Evolutionary conservation across 2,888 invertebrate genomes (phyloP).

Genomic region (Reticulitermes lucifugus): DNA sequence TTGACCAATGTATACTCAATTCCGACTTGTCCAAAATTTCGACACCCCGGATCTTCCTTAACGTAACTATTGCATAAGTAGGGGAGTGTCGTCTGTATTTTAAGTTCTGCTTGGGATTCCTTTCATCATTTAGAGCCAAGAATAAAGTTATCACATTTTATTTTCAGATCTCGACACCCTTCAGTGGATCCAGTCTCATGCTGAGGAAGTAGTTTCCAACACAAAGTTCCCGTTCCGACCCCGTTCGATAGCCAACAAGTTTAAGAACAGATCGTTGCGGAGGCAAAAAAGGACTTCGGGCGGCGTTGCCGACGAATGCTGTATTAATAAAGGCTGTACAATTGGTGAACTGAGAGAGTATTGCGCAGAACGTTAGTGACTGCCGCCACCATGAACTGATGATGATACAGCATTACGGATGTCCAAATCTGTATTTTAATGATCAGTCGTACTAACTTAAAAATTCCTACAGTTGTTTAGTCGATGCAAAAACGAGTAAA

Average conservation of each 20-base stretch:
- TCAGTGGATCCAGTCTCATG: background rate
- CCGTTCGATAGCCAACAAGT: background rate
- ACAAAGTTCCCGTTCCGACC: constrained; percentile 37
- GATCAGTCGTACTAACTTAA: background rate
- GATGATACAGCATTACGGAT: background rate
- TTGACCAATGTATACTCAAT: too few relatives aligned
- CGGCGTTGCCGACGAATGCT: constrained; percentile 19
- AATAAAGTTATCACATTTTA: background rate
- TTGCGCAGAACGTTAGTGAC: background rate
- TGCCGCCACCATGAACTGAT: background rate
- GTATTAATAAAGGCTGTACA: constrained; percentile 20
- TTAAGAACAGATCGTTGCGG: background rate
- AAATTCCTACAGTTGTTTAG: background rate
- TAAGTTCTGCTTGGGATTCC: too few relatives aligned
- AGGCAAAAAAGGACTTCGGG: background rate
- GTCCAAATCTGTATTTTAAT: background rate
- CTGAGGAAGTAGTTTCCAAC: background rate
- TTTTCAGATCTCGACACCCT: background rate
- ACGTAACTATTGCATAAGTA: too few relatives aligned
- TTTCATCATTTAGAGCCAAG: background rate
- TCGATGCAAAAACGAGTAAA: background rate
- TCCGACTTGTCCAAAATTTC: too few relatives aligned
- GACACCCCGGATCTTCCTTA: too few relatives aligned
- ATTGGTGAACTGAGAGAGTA: background rate
- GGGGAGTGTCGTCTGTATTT: too few relatives aligned